A percentile compares a stretch with the other conserved stretches of the same genome.
phyloP scores from a whole-genome alignment of 2,888 invertebrate species.

The Blomia tropicalis region DNA sequence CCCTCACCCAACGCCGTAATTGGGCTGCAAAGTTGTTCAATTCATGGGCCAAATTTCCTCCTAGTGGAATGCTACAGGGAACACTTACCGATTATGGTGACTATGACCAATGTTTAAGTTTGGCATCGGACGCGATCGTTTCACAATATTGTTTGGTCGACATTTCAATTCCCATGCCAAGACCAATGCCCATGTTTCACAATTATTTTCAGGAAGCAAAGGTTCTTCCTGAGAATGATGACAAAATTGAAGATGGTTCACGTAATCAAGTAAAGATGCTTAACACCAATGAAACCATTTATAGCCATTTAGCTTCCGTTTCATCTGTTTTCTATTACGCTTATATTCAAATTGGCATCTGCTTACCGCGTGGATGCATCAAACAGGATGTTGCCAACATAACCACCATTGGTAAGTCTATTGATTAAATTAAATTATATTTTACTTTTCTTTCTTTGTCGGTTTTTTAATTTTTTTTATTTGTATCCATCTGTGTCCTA shows the following conservation, averaged over 20 bases:
- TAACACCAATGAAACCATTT: neutral
- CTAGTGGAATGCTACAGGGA: constrained; percentile 19
- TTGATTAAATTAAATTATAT: neutral
- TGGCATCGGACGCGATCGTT: neutral
- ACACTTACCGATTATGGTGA: constrained; percentile 19
- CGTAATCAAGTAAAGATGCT: neutral
- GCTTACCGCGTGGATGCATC: neutral
- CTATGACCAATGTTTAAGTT: constrained; percentile 23
- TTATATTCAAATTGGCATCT: constrained; percentile 4
- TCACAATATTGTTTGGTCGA: constrained; percentile 18
- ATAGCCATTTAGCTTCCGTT: neutral
- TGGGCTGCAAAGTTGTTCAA: constrained; percentile 15
- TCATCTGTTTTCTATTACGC: neutral
- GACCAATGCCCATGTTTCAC: constrained; percentile 16
- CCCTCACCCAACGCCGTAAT: neutral
- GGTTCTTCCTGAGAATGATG: constrained; percentile 9
- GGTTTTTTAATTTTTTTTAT: too few relatives aligned
- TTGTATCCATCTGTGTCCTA: too few relatives aligned
- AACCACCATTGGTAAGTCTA: neutral
- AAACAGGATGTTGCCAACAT: neutral
- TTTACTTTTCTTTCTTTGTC: too few relatives aligned
- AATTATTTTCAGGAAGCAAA: constrained; percentile 5
- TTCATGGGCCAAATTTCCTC: constrained; percentile 23
- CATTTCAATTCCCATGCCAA: constrained; percentile 6
- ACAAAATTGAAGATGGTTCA: neutral